Base-by-base conservation (phyloP, 2,888 invertebrate genomes). In the Microchrysa polita region DNA sequence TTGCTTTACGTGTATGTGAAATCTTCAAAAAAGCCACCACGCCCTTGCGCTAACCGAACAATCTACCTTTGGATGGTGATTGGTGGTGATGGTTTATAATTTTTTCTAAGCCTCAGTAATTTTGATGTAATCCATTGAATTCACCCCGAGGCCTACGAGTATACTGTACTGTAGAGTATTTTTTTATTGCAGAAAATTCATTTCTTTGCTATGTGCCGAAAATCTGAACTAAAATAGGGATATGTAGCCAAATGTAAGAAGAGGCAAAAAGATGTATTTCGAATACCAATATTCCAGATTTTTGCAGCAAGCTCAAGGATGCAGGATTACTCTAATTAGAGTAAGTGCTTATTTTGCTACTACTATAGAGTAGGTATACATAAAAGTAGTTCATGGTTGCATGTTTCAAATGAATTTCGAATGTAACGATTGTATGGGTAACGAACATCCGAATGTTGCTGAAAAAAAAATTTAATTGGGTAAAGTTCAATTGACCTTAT, bases 81-180 rank as follows among this genome's bases (percentile, higher is more conserved):
- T 67, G 67, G 67, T 27, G 18, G 34, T 67, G 67, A 53, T 27
- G 18, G 34, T 67, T 53, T 69, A 69, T 69, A 69, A 69, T 69
- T 69, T 67, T 20, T 18, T 20, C 55, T 55, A 69, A 69, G 69
- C 40, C 55, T 40, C 69, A 40, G 69, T 55, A 69, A 69, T 69
- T 69, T 69, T 40, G 57, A 69, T 69, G 69, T 69, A 57, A 69
- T 69, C 69, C 69, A 69, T 40, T 69, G 69, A 55, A 57, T 55
- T 67, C 14, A 20, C 40, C 69, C 69, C 20, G 23, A 20, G 57
- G 57, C 18, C 48, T 53, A 57, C n/a, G n/a, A n/a, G n/a, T n/a
- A n/a, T n/a, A n/a, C n/a, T n/a, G n/a, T 69, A 22, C 55, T 34
- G 69, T 57, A 20, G 57, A 55, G 55, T 57, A 55, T 53, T 67